phyloP scores from a whole-genome alignment of 2,113 vertebrate species.

The Thalassarche chlororhynchos region DNA sequence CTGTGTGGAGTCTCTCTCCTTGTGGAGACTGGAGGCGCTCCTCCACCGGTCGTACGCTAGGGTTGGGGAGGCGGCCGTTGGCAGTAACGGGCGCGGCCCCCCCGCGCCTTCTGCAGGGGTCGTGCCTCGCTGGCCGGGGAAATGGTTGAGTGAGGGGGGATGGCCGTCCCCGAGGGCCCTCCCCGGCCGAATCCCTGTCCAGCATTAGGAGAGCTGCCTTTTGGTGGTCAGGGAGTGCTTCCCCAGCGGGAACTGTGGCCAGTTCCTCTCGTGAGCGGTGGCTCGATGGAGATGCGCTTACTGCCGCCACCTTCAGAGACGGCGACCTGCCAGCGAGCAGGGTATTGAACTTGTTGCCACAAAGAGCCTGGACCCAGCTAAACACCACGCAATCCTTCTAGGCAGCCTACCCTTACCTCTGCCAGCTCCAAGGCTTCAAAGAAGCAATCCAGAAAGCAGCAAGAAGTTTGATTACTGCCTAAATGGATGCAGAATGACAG shows the following conservation, averaged over 20 bases:
- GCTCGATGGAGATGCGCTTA: neutral
- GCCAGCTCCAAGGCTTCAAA: neutral
- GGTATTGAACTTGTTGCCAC: neutral
- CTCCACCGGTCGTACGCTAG: neutral
- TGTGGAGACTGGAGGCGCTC: neutral
- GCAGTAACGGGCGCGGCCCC: too few relatives aligned
- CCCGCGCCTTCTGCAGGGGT: too few relatives aligned
- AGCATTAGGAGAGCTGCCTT: neutral
- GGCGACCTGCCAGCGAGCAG: too few relatives aligned
- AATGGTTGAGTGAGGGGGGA: fast-evolving
- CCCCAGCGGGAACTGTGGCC: neutral
- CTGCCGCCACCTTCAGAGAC: neutral
- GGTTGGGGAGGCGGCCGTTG: neutral
- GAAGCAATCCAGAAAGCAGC: neutral
- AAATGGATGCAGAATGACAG: fast-evolving
- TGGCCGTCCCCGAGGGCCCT: neutral
- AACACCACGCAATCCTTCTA: too few relatives aligned
- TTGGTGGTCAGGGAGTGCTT: neutral
- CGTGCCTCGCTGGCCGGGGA: too few relatives aligned
- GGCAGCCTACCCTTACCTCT: neutral
- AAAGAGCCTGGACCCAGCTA: neutral
- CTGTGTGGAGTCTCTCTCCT: too few relatives aligned
- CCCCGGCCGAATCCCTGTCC: too few relatives aligned
- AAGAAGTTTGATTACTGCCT: neutral
- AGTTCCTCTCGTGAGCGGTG: too few relatives aligned